Evolutionary conservation across 2,113 vertebrate species (phyloP).

Genomic region (human (Homo sapiens)): DNA sequence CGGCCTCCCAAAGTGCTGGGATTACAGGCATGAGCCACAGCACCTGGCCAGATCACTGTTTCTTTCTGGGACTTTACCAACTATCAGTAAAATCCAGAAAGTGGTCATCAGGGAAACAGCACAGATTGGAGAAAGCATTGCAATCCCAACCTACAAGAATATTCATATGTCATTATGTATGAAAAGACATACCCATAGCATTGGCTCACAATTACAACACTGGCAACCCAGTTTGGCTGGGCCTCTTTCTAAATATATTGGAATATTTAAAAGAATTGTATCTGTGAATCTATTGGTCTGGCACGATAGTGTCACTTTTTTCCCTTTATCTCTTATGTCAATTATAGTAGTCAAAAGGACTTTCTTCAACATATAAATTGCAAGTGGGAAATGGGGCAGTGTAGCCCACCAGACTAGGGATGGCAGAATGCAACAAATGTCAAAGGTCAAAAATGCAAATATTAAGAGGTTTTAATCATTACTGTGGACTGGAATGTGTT

Average conservation of each 20-base stretch:
- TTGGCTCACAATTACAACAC: background rate
- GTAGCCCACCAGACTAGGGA: background rate
- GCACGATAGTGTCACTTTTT: background rate
- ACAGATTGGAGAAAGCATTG: background rate
- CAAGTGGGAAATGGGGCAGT: background rate
- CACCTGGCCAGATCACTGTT: background rate
- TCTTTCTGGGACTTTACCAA: background rate
- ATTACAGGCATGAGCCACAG: too few species aligned
- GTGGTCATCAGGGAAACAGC: background rate
- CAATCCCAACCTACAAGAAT: background rate
- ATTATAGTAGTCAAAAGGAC: background rate
- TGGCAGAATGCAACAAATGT: background rate
- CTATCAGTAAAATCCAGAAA: background rate
- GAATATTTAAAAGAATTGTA: background rate
- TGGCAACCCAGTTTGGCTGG: background rate
- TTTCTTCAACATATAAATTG: background rate
- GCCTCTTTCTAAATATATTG: background rate
- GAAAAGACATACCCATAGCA: background rate
- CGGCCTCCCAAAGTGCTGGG: too few species aligned
- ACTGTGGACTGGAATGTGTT: background rate
- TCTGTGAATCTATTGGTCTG: background rate
- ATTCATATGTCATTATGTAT: background rate
- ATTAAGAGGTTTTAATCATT: background rate
- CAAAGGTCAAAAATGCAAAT: background rate
- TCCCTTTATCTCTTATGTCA: background rate